Base-by-base conservation (phyloP, 2,888 invertebrate genomes). In the Oegoconia quadripuncta region DNA sequence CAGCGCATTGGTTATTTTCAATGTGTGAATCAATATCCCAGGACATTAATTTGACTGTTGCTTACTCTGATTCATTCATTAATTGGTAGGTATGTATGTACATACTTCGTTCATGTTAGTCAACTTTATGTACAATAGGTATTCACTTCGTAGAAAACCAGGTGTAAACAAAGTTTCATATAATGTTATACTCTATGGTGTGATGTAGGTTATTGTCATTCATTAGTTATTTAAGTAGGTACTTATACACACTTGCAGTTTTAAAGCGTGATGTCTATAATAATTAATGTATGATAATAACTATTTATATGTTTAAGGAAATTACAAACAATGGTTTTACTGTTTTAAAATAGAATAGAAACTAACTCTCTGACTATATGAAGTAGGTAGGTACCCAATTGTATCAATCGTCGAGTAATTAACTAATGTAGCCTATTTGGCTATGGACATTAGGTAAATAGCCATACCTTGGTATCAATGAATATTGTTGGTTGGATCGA, bases 21-120 rank as follows among this genome's bases (percentile, higher is more conserved):
- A 41, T 42, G 43, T 42, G 58, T 64, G 63, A 68, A 56, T 65
- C 62, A 67, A 63, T 40, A 27, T 26, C n/a, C n/a, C 30, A 23
- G 39, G 29, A 25, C 16, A 34, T 25, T 34, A n/a, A 42, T 49
- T 56, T 59, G 63, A 61, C 56, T 43, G 41, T 28, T 48, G 38
- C 41, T 48, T 40, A 41, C 29, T 36, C 39, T 39, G 39, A 41
- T 39, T 59, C 57, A 63, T 41, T 57, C 60, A 60, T 48, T 41
- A 42, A 45, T 35, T 30, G n/a, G n/a, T n/a, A 16, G 23, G 6
- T 4, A 17, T 16, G 17, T 9, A 30, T 11, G 16, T n/a, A n/a
- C 22, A 38, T 31, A 34, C 39, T 16, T 34, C 34, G 32, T 39
- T 20, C n/a, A 11, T 30, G 17, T 37, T 46, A 41, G 14, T 30